These are phyloP conservation scores for Threskiornis aethiopicus DNA, from an alignment of 2,797 vertebrate genomes.

Conservation along the genomic window DNA sequence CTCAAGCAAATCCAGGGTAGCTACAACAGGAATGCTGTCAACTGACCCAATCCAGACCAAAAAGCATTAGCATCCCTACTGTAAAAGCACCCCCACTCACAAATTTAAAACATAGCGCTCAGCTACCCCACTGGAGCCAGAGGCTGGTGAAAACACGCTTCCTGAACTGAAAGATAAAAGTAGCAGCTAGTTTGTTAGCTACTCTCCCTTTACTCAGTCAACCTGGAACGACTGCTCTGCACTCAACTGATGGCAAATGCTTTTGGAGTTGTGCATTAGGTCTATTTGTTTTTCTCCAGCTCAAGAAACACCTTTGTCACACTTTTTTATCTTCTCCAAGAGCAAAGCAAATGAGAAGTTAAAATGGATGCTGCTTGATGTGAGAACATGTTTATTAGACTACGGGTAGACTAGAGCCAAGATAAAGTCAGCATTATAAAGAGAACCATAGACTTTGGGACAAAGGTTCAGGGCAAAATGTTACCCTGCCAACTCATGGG, in stretches of 20 bases:
- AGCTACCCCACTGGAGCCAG: background rate
- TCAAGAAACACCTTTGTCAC: background rate
- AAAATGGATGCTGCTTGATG: background rate
- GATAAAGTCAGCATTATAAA: slow-evolving; percentile 44
- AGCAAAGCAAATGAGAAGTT: background rate
- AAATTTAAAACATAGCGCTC: background rate
- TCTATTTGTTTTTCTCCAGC: background rate
- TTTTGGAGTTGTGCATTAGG: background rate
- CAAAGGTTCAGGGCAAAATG: slow-evolving; percentile 46
- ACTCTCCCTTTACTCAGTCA: slow-evolving; percentile 43
- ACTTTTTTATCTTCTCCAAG: background rate
- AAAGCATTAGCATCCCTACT: background rate
- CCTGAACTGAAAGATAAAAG: slow-evolving; percentile 64
- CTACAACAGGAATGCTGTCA: background rate
- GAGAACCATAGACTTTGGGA: slow-evolving; percentile 32
- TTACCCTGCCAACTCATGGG: background rate
- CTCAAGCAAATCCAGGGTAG: slow-evolving; percentile 26
- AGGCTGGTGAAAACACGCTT: background rate
- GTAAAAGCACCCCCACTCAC: background rate
- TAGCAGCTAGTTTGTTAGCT: slow-evolving; percentile 71
- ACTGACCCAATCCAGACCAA: slow-evolving; percentile 9
- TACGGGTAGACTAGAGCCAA: background rate
- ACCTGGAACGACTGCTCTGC: background rate
- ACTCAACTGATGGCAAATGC: slow-evolving; percentile 7
- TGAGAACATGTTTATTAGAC: slow-evolving; percentile 2